Conservation (phyloP, 1,140 invertebrate species). For the Physella acuta region DNA sequence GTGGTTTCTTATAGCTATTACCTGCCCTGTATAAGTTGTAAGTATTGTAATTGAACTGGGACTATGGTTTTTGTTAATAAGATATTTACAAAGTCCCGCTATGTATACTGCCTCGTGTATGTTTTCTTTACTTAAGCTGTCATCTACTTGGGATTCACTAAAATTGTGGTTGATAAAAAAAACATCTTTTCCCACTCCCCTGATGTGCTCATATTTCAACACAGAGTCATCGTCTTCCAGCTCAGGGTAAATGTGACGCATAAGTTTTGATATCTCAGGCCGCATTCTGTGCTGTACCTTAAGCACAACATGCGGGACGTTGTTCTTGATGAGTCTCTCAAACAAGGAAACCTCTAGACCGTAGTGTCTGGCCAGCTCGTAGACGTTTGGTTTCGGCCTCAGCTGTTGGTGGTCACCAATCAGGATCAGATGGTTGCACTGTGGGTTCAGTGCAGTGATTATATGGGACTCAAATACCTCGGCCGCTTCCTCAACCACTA, state of each 20-base stretch:
- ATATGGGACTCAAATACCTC: constrained; percentile 44
- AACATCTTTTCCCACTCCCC: constrained; percentile 53
- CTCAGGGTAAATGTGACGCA: constrained; percentile 55
- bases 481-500: constrained; percentile 62
- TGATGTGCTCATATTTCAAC: constrained; percentile 40
- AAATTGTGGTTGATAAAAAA: constrained; percentile 57
- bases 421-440: constrained; percentile 72
- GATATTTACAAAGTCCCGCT: constrained; percentile 49
- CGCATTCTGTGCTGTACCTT: constrained; percentile 43
- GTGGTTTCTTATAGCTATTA: constrained; percentile 13
- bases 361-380: constrained; percentile 50
- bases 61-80: constrained; percentile 55
- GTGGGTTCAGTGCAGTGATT: constrained; percentile 62
- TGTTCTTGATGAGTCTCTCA: constrained; percentile 57
- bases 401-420: constrained; percentile 68
- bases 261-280: constrained; percentile 57
- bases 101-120: constrained; percentile 52
- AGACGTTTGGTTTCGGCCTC: constrained; percentile 56
- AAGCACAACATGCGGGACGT: constrained; percentile 48
- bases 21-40: constrained; percentile 58
- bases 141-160: constrained; percentile 41
- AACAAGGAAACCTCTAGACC: constrained; percentile 59
- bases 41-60: constrained; percentile 56
- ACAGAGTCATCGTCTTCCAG: constrained; percentile 54
- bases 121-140: constrained; percentile 54